Evolutionary conservation across 2,113 vertebrate species (phyloP), one percentile per base, ranked within the genome.

Genomic region (Oncorhynchus gorbuscha): DNA sequence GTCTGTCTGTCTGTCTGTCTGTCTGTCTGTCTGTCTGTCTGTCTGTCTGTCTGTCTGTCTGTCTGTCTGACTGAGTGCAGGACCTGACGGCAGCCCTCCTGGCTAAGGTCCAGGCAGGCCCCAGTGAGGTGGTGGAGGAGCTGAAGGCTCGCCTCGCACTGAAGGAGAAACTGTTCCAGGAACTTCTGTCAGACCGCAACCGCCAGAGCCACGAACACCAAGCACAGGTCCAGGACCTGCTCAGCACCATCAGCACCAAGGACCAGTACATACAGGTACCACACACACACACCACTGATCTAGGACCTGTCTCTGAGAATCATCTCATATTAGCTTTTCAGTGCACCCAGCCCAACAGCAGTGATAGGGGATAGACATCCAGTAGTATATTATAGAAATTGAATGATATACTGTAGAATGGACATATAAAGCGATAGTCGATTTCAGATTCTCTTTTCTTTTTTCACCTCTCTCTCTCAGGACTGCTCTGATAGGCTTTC

Each of bases 81-180:
- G 95, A 96, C 49, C 92, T 99, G 73, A 96, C 95, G 2, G 93
- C 94, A 5, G 91, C 92, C 12, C 87, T 98, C 8, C 85, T 97
- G 58, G 86, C 93, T 83, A 93, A 95, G 80, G 91, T 94, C 16
- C 94, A 91, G 55, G 92, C 93, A 0, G 91, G 93, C 5, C 94
- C 95, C 79, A 87, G 80, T 0, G 93, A 95, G 61, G 72, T 95
- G 0, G 87, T 94, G 0, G 95, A 97, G 75, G 94, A 97, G 83
- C 91, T 99, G 67, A 94, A 94, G 80, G 84, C 94, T 68, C 95
- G 93, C 4, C 93, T 99, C 18, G 92, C 93, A 28, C 88, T 91
- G 5, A 99, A 97, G 75, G 97, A 99, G 78, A 92, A 93, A 74
- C 92, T 98, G 90, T 94, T 99, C 73, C 95, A 96, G 90, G 96